phyloP scores from a whole-genome alignment of 30 jellyfish, hydroid and myxozoan genomes.

The Rhopilema esculentum region DNA sequence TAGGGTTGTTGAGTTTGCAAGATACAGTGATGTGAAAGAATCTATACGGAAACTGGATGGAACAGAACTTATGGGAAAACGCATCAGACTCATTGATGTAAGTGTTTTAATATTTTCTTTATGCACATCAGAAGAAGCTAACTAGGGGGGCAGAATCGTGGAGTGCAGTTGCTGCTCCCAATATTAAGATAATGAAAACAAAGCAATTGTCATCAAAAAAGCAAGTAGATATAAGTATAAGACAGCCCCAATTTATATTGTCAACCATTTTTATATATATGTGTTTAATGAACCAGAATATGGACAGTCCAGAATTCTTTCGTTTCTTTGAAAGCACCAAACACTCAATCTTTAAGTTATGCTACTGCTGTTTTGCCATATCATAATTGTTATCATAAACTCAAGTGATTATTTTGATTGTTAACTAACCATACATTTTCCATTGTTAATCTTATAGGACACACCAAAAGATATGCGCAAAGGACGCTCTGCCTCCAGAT shows the following conservation, averaged over 20 bases:
- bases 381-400: background rate
- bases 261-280: no score
- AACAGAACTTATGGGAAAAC: constrained; percentile 84
- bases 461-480: constrained; percentile 74
- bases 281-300: no score
- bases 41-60: constrained; percentile 92
- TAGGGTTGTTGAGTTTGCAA: constrained; percentile 96
- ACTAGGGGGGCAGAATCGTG: background rate
- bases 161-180: background rate
- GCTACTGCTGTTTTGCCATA: no score
- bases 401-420: background rate
- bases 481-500: constrained; percentile 66
- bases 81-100: constrained; percentile 92
- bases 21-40: constrained; percentile 82
- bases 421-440: background rate
- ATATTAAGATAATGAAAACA: background rate
- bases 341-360: no score
- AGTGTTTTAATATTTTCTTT: constrained; percentile 26
- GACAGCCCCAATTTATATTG: no score
- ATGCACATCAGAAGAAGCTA: background rate
- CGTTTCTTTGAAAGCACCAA: no score
- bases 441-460: constrained; percentile 58
- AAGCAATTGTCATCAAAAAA: no score
- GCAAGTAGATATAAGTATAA: no score
- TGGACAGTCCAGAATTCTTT: no score